Evolutionary conservation across 2,113 vertebrate species (phyloP).

Genomic region (Misgurnus anguillicaudatus): DNA sequence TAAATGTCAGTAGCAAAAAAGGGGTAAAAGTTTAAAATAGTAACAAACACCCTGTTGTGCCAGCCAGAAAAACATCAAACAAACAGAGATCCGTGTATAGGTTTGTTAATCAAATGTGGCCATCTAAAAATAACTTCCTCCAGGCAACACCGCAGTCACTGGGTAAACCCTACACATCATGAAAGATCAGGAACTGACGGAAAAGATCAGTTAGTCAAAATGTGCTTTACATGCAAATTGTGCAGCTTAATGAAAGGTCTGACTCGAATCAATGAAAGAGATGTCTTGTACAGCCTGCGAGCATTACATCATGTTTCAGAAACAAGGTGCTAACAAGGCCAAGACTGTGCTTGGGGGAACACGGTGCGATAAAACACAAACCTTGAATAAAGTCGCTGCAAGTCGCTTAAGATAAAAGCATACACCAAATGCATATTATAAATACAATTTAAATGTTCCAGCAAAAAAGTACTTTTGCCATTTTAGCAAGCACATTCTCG

Average conservation of each 20-base stretch:
- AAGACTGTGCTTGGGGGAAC: no score
- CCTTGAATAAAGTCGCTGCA: no score
- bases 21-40: background rate
- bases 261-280: background rate
- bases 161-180: background rate
- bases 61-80: constrained; percentile 19
- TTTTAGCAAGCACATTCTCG: no score
- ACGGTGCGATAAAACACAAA: no score
- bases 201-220: background rate
- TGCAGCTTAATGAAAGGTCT: constrained; percentile 7
- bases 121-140: constrained; percentile 25
- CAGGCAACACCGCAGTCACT: background rate
- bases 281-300: background rate
- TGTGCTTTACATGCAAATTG: background rate
- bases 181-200: background rate
- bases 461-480: no score
- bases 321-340: no score
- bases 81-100: constrained; percentile 31
- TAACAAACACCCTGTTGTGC: constrained; percentile 27
- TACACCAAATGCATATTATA: no score
- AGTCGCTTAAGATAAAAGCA: no score
- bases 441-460: no score
- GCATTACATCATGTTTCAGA: no score
- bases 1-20: background rate
- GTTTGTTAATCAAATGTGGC: constrained; percentile 18